Evolutionary conservation across 1,140 invertebrate species (phyloP).

Genomic region (Tetramorium parvispinum): DNA sequence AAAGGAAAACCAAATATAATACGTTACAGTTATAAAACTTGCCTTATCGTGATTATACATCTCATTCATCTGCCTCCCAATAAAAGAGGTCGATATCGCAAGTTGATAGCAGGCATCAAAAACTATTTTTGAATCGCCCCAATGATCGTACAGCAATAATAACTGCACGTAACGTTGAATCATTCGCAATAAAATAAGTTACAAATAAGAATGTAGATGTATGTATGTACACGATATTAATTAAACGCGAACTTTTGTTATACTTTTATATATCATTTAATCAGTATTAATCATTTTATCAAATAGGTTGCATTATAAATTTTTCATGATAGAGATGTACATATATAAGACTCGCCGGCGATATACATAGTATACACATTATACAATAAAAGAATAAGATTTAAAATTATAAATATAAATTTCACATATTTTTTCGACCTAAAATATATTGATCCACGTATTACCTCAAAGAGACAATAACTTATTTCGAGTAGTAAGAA

Average conservation of each 20-base stretch:
- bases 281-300: background rate
- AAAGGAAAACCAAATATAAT: background rate
- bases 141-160: constrained; percentile 15
- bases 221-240: too few relatives aligned
- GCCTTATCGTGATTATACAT: background rate
- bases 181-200: background rate
- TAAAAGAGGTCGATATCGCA: background rate
- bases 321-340: too few relatives aligned
- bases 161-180: background rate
- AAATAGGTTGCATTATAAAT: background rate
- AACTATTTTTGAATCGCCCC: background rate
- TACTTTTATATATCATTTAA: background rate
- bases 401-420: too few relatives aligned
- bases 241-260: background rate
- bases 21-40: background rate
- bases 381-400: too few relatives aligned
- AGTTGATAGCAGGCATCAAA: constrained; percentile 13
- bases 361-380: too few relatives aligned
- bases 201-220: background rate
- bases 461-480: constrained; percentile 20
- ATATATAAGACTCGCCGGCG: too few relatives aligned
- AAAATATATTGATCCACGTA: background rate
- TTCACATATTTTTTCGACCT: background rate
- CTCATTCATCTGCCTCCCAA: background rate
- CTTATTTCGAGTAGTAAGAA: constrained; percentile 19